A percentile compares a stretch with the other conserved stretches of the same genome.
These are phyloP conservation scores for Melanocharis versteri DNA, from an alignment of 2,113 vertebrate species.

Conservation along the genomic window DNA sequence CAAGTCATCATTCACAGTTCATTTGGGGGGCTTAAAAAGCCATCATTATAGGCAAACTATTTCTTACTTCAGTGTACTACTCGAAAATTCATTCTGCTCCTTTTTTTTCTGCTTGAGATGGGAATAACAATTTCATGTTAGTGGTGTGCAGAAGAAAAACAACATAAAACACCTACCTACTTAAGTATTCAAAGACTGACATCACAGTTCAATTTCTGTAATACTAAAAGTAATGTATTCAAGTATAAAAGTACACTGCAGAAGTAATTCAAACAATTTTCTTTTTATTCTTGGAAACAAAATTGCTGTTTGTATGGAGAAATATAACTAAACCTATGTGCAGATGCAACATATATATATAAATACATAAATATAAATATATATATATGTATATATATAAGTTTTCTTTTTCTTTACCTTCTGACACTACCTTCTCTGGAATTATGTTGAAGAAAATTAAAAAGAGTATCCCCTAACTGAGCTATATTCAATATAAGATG, in stretches of 20 bases:
- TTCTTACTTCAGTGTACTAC: conserved; percentile 40
- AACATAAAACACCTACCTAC: neutral
- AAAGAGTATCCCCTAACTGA: conserved; percentile 45
- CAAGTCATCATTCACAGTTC: conserved; percentile 11
- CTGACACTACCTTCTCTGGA: conserved; percentile 24
- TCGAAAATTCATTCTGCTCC: conserved; percentile 35
- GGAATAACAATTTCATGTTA: conserved; percentile 32
- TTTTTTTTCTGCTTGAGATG: neutral
- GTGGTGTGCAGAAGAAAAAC: neutral
- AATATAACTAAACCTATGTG: neutral
- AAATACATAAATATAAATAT: too few species aligned
- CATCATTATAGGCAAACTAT: neutral
- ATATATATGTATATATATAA: neutral
- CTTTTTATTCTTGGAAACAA: conserved; percentile 63
- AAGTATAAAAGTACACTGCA: conserved; percentile 17
- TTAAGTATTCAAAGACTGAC: neutral
- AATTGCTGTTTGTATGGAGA: conserved; percentile 3
- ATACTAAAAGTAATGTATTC: conserved; percentile 38
- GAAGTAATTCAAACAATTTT: conserved; percentile 54
- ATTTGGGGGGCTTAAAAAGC: conserved; percentile 45
- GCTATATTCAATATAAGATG: conserved; percentile 1
- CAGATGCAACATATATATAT: neutral
- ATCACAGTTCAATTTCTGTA: conserved; percentile 24
- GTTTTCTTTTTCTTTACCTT: neutral
- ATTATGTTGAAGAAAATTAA: conserved; percentile 46